Evolutionary conservation across 35 echinoderm and acorn worm genomes (phyloP), one percentile per base, ranked within the genome.

Genomic region (Acanthaster planci): DNA sequence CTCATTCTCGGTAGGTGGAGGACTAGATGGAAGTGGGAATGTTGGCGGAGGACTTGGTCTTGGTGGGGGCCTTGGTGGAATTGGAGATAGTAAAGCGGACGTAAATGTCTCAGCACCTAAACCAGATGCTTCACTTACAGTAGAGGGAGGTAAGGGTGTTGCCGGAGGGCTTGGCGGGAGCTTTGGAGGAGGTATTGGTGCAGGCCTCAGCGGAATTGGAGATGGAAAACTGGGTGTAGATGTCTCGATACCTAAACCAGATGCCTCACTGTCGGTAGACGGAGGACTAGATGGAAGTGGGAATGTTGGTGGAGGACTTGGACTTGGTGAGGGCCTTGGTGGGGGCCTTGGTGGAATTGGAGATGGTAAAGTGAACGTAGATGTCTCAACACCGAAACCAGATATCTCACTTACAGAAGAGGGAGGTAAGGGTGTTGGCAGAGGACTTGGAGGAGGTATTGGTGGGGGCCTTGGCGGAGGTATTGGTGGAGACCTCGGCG

Each of bases 371-470:
- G 60, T 42, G 35, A 87, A 93, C 64, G 85, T 75, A 18, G 94
- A 81, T 55, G 57, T 76, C 60, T 83, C 81, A 81, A 57, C 76
- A 3, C 67, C 37, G 14, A 87, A 92, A 56, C 42, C 82, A 17
- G 67, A 78, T 38, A 64, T 26, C 76, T 30, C 78, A 26, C 27
- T 50, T 14, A 22, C 26, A 5, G n/a, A 15, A 39, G 12, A 15
- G 67, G 44, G 55, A 42, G 47, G 85, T 47, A 85, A 80, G 44
- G 84, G 88, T 14, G 83, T 84, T 34, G 92, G 90, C 84, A 68
- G 64, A 86, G 88, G 79, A 81, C 7, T 89, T 0, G 82, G 81
- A 17, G 92, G 92, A 60, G 90, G 58, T 53, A 82, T 42, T 78
- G 89, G 77, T 37, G 3, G 88, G 14, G 77, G 80, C 35, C 81